Conservation (phyloP, 2,113 vertebrate genomes). For the Mus spicilegus region DNA sequence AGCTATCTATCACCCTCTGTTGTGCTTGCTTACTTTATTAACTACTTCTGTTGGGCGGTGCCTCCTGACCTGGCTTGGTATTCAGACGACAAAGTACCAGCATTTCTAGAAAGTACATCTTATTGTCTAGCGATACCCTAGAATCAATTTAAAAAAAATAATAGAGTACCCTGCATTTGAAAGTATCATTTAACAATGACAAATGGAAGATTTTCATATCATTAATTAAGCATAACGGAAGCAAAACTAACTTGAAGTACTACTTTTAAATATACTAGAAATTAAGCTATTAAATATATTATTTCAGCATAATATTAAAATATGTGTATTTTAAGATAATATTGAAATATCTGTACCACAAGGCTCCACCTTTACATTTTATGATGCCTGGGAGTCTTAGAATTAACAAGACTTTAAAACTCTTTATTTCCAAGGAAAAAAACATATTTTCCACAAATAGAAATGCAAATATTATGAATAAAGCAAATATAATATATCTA, state of each 20-base stretch:
- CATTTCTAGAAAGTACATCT: background rate
- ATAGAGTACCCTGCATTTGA: background rate
- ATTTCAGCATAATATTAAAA: slow-evolving; percentile 10
- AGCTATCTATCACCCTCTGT: background rate
- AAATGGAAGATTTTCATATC: slow-evolving; percentile 17
- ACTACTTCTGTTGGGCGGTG: background rate
- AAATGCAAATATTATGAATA: slow-evolving; percentile 72
- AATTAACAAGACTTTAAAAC: slow-evolving; percentile 60
- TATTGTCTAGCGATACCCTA: background rate
- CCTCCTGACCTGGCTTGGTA: background rate
- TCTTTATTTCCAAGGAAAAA: slow-evolving; percentile 26
- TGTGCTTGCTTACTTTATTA: background rate
- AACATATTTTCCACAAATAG: slow-evolving; percentile 29
- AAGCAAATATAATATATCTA: slow-evolving; percentile 58
- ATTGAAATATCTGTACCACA: background rate
- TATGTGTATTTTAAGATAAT: slow-evolving; percentile 12
- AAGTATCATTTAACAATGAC: slow-evolving; percentile 20
- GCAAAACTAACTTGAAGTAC: slow-evolving; percentile 47
- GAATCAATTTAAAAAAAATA: background rate
- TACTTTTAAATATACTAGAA: slow-evolving; percentile 29
- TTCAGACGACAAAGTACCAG: background rate
- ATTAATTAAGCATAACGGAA: slow-evolving; percentile 41
- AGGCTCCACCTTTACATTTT: background rate
- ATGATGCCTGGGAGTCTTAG: slow-evolving; percentile 44
- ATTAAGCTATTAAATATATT: slow-evolving; percentile 35